phyloP scores from a whole-genome alignment of 2,113 vertebrate genomes.

The Cyanocitta stelleri region DNA sequence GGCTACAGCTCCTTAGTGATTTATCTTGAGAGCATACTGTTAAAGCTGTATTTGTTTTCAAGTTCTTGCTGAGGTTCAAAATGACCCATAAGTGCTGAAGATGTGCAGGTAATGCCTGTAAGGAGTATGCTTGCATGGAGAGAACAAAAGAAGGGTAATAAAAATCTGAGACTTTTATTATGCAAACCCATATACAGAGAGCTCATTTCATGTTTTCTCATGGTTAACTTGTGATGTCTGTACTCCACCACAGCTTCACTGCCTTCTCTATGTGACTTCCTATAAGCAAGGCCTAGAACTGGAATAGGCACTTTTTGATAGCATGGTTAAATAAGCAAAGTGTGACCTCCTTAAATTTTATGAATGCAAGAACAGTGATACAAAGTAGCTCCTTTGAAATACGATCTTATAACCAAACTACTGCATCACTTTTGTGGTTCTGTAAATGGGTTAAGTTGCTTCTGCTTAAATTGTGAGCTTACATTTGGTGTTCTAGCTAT shows the following conservation, averaged over 20 bases:
- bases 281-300: neutral
- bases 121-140: neutral
- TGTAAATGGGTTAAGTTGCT: neutral
- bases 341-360: neutral
- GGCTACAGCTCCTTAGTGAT: neutral
- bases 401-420: neutral
- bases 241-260: neutral
- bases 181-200: neutral
- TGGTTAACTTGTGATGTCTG: neutral
- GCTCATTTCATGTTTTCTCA: neutral
- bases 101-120: rapidly evolving
- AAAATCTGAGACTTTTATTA: neutral
- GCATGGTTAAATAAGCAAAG: neutral
- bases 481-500: neutral
- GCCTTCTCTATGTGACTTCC: neutral
- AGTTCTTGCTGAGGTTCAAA: neutral
- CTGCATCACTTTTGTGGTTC: neutral
- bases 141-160: neutral
- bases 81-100: neutral
- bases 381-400: neutral
- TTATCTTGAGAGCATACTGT: neutral
- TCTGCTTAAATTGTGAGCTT: neutral
- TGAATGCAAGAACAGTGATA: neutral
- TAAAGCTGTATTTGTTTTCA: neutral
- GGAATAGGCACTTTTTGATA: neutral